Percentiles rank a stretch among this genome's conserved stretches.
Evolutionary conservation across 1,140 invertebrate genomes (phyloP).

Genomic region (Formica selysi): DNA sequence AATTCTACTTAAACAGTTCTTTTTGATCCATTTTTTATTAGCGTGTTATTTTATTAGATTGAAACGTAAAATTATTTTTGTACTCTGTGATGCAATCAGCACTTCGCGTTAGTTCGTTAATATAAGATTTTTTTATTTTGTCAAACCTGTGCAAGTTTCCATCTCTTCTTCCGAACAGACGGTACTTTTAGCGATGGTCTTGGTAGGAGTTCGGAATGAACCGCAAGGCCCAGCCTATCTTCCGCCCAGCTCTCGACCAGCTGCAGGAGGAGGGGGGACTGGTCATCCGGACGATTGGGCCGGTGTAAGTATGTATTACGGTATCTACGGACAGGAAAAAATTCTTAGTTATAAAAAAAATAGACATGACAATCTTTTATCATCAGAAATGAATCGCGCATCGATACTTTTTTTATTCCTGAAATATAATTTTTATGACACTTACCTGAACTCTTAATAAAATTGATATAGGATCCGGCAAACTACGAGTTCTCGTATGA

Average conservation of each 20-base stretch:
- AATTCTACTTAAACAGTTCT: too few species aligned
- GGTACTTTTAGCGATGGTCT: slow-evolving; percentile 79
- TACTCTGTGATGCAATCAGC: background rate
- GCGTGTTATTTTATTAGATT: too few species aligned
- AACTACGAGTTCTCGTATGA: slow-evolving; percentile 90
- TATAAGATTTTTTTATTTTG: background rate
- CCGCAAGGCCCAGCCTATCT: slow-evolving; percentile 87
- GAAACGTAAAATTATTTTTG: too few species aligned
- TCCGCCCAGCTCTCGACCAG: slow-evolving; percentile 83
- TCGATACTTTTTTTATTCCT: background rate
- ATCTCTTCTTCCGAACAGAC: slow-evolving; percentile 73
- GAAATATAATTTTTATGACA: background rate
- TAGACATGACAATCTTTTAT: background rate
- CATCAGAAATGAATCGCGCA: background rate
- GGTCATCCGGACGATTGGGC: slow-evolving; percentile 85
- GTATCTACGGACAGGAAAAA: background rate
- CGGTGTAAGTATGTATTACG: slow-evolving; percentile 79
- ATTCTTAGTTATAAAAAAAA: too few species aligned
- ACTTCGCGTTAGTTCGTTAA: background rate
- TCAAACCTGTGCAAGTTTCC: background rate
- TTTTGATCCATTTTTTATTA: too few species aligned
- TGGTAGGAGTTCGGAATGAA: slow-evolving; percentile 80
- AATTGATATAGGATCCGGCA: slow-evolving; percentile 86
- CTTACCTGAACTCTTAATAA: background rate
- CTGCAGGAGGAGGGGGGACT: slow-evolving; percentile 56